Evolutionary conservation across 1,140 invertebrate genomes (phyloP), one percentile per base, ranked within the genome.

Genomic region (Drosophila subobscura): DNA sequence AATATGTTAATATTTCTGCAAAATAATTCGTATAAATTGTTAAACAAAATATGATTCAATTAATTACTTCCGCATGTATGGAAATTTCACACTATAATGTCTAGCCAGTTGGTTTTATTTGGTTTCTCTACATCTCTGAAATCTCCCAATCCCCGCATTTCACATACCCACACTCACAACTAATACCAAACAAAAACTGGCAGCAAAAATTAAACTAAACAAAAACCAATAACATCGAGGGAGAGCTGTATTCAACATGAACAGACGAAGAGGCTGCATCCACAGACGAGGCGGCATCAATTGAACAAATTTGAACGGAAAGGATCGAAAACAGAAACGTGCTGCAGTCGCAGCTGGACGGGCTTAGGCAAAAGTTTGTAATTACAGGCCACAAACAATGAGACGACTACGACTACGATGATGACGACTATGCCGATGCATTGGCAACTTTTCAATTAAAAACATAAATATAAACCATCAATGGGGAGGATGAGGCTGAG

Each of bases 371-470:
- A 78, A 75, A 88, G 58, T 88, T 86, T 86, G 65, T 88, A 86
- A 85, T 85, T 85, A 86, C 60, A 51, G 67, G 65, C 50, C 68
- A 64, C 64, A 85, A 75, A 75, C 72, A 75, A 75, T 67, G 72
- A 47, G 61, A 33, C 8, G 29, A 33, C 27, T 29, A 29, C 29
- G 29, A 8, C 27, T 29, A 29, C 29, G 29, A 33, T 8, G 29
- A 29, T 6, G 61, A 67, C n/a, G 23, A 33, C 29, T 33, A 75
- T 63, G 63, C 63, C 77, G 65, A 88, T 88, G 83, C 81, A 86
- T 88, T 86, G 83, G 65, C 77, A 86, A 86, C 83, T 86, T 86
- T 86, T 80, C 81, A 86, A 86, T 86, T 86, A 86, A 86, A 86
- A 86, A 88, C 81, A 86, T 86, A 86, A 86, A 86, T 81, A 86